A percentile compares a stretch with the other conserved stretches of the same genome.
phyloP scores from a whole-genome alignment of 2,888 invertebrate genomes.

The Stenotaenia linearis region DNA sequence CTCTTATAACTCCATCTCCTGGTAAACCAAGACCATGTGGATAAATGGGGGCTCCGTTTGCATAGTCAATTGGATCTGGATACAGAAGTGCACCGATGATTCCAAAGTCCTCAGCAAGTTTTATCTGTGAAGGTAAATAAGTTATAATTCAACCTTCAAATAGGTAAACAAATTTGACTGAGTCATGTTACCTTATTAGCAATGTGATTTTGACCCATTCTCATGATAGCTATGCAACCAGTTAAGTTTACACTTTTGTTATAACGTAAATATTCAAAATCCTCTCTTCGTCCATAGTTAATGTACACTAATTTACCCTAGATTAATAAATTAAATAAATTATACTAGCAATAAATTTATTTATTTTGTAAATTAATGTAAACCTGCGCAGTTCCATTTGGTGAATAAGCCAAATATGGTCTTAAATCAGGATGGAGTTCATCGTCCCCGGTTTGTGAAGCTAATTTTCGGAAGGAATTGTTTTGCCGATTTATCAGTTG shows the following conservation, averaged over 20 bases:
- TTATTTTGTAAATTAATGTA: neutral
- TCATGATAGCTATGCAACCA: constrained; percentile 33
- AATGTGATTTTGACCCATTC: constrained; percentile 32
- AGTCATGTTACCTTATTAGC: constrained; percentile 36
- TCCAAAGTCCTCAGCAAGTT: constrained; percentile 33
- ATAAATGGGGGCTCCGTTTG: constrained; percentile 26
- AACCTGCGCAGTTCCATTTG: constrained; percentile 28
- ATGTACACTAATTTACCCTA: constrained; percentile 36
- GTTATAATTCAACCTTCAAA: neutral
- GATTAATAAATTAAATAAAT: neutral
- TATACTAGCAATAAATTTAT: neutral
- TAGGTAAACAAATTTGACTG: neutral
- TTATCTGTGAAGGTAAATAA: constrained; percentile 29
- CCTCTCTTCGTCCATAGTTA: constrained; percentile 35
- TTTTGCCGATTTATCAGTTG: neutral
- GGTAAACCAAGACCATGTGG: constrained; percentile 34
- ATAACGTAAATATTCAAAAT: constrained; percentile 30
- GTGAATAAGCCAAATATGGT: constrained; percentile 34
- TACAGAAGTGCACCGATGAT: constrained; percentile 33
- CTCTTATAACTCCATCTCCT: constrained; percentile 33
- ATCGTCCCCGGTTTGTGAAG: constrained; percentile 24
- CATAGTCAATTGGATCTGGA: constrained; percentile 36
- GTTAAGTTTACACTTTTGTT: constrained; percentile 32
- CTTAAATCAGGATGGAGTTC: constrained; percentile 12
- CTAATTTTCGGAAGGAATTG: neutral